phyloP scores from a whole-genome alignment of 2,888 invertebrate genomes.

The Drosophila borborema region DNA sequence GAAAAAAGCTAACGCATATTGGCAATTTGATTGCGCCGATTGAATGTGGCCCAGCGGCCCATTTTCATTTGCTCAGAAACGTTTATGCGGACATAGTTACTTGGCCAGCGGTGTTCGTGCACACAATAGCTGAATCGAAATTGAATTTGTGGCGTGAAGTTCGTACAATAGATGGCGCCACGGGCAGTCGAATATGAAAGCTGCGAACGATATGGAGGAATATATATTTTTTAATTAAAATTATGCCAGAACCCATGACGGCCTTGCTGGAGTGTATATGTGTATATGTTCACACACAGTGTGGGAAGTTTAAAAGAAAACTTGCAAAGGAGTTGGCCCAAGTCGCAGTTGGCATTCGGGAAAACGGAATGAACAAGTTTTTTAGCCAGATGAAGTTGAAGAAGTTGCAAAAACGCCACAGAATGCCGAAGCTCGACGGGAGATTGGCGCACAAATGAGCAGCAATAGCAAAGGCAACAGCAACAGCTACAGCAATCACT shows the following conservation, averaged over 20 bases:
- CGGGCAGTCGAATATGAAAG: conserved; percentile 22
- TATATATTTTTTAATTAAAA: conserved; percentile 61
- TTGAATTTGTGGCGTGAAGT: conserved; percentile 39
- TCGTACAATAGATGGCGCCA: conserved; percentile 49
- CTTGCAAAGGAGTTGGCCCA: conserved; percentile 64
- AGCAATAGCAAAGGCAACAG: conserved; percentile 31
- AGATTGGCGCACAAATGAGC: conserved; percentile 78
- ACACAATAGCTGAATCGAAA: conserved; percentile 41
- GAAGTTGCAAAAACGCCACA: conserved; percentile 55
- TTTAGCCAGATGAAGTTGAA: conserved; percentile 59
- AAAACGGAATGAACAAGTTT: conserved; percentile 74
- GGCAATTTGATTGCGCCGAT: conserved; percentile 32
- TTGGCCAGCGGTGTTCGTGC: conserved; percentile 7
- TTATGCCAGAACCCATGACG: conserved; percentile 27
- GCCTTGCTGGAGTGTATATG: background rate
- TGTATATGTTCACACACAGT: background rate
- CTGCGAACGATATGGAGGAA: conserved; percentile 15
- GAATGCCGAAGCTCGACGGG: conserved; percentile 69
- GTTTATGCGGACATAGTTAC: conserved; percentile 13
- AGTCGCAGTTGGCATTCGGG: conserved; percentile 43
- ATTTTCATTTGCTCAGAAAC: background rate
- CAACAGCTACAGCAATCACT: conserved; percentile 39
- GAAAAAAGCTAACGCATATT: conserved; percentile 30
- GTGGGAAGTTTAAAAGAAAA: conserved; percentile 42
- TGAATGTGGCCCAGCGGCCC: background rate